Conservation (phyloP, 2,888 invertebrate genomes). For the Hirtodrosophila histrioides region DNA sequence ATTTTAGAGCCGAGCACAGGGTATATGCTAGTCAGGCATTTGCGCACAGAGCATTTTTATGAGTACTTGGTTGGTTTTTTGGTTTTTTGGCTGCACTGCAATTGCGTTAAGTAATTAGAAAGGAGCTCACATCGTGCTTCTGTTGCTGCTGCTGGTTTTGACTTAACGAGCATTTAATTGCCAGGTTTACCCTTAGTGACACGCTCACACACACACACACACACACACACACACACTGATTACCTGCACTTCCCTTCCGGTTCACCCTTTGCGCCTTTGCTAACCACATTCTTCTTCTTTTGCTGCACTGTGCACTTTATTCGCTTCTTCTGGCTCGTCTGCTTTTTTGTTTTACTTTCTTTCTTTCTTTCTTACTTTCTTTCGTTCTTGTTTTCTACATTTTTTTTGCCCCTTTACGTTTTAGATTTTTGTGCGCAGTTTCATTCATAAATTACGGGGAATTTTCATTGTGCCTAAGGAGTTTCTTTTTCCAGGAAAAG, state of each 20-base stretch:
- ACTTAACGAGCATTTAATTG: conserved; percentile 76
- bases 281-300: conserved; percentile 43
- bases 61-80: conserved; percentile 1
- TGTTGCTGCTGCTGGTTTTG: conserved; percentile 51
- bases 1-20: neutral
- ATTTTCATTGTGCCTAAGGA: conserved; percentile 44
- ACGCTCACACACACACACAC: conserved; percentile 27
- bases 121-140: conserved; percentile 36
- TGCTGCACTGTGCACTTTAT: conserved; percentile 33
- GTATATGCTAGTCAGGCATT: conserved; percentile 8
- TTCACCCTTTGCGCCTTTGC: conserved; percentile 55
- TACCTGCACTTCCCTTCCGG: conserved; percentile 59
- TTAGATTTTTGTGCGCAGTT: conserved; percentile 41
- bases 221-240: conserved; percentile 6
- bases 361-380: neutral
- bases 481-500: conserved; percentile 36
- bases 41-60: too few relatives aligned
- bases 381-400: neutral
- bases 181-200: conserved; percentile 49
- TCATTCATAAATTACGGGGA: conserved; percentile 74
- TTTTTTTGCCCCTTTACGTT: conserved; percentile 11
- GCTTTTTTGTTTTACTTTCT: conserved; percentile 4
- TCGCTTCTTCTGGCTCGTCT: conserved; percentile 5
- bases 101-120: conserved; percentile 60
- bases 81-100: conserved; percentile 27